phyloP scores from a whole-genome alignment of 2,888 invertebrate species.

The Drosophila quasianomalipes region DNA sequence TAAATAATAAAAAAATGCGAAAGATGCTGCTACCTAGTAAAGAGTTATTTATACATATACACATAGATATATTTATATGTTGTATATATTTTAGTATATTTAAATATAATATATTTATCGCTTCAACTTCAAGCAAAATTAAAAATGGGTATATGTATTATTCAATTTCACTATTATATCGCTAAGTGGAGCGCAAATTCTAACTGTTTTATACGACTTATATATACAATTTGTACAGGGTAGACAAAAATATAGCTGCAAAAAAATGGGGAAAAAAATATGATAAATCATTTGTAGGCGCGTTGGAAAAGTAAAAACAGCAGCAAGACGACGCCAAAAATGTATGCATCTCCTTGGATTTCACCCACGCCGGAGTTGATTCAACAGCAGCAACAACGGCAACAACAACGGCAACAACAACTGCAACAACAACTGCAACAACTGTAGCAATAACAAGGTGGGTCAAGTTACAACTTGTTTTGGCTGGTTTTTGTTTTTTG shows the following conservation, averaged over 20 bases:
- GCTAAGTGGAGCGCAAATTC: neutral
- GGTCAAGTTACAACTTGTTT: conserved; percentile 68
- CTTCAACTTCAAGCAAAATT: too few species aligned
- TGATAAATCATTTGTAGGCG: conserved; percentile 69
- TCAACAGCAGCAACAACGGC: conserved; percentile 26
- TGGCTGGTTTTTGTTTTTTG: conserved; percentile 24
- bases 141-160: neutral
- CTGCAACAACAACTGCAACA: conserved; percentile 7
- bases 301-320: conserved; percentile 73
- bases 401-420: conserved; percentile 8
- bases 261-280: conserved; percentile 35
- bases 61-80: too few species aligned
- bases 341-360: conserved; percentile 71
- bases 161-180: neutral
- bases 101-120: too few species aligned
- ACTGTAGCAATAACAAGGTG: conserved; percentile 29
- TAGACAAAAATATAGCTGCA: conserved; percentile 28
- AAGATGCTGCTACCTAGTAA: neutral
- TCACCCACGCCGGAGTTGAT: conserved; percentile 71
- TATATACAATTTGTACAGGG: conserved; percentile 33
- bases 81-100: too few species aligned
- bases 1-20: neutral
- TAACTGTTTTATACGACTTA: neutral
- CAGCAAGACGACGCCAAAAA: conserved; percentile 68
- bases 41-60: neutral